Conservation (phyloP, 1,140 invertebrate species). For the Pentalonia nigronervosa region DNA sequence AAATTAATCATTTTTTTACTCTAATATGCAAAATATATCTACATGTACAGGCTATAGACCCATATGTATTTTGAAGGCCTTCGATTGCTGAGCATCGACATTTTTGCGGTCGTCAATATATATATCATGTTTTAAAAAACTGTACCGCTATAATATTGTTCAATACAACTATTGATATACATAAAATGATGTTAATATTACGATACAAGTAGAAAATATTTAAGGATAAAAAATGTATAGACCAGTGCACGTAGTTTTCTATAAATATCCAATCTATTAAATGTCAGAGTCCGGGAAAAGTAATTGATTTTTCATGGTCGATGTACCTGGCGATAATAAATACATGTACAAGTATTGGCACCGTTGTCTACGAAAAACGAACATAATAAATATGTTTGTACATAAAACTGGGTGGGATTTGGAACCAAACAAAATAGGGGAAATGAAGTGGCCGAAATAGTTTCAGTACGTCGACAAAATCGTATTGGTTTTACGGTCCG, state of each 20-base stretch:
- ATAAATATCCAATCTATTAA: neutral
- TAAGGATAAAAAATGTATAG: neutral
- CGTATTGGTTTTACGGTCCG: constrained; percentile 52
- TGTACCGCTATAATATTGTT: neutral
- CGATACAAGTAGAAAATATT: neutral
- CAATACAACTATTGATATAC: neutral
- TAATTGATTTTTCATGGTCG: constrained; percentile 36
- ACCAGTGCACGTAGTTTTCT: neutral
- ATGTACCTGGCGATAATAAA: neutral
- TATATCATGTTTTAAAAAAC: neutral
- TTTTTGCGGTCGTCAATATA: neutral
- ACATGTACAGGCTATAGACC: neutral
- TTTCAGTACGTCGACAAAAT: constrained; percentile 29
- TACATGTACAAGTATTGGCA: constrained; percentile 17
- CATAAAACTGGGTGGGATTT: neutral
- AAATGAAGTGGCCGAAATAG: constrained; percentile 28
- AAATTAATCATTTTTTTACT: neutral
- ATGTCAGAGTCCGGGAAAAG: neutral
- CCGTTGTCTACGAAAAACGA: constrained; percentile 15
- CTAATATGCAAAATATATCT: neutral
- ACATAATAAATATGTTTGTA: constrained; percentile 38
- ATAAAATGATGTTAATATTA: neutral
- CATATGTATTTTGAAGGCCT: neutral
- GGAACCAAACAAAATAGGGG: neutral
- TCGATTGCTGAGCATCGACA: neutral